These are phyloP conservation scores for Leptura quadrifasciata DNA, from an alignment of 2,888 invertebrate species.

Conservation along the genomic window DNA sequence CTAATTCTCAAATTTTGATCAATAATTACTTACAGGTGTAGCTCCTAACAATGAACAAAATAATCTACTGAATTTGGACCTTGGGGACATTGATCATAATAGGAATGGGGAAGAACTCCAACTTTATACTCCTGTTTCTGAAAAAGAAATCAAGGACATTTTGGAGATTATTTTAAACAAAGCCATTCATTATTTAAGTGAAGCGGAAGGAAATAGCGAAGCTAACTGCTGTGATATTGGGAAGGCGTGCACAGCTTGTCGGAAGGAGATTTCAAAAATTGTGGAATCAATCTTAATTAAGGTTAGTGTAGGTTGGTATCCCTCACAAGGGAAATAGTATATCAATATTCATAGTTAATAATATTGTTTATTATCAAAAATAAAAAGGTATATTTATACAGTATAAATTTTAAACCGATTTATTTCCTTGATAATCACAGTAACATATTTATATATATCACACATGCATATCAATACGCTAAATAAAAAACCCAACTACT, in stretches of 20 bases:
- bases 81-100: not conserved
- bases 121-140: slow-evolving; percentile 27
- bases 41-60: not conserved
- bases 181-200: slow-evolving; percentile 15
- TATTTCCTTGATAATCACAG: no score
- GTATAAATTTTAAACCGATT: no score
- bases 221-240: slow-evolving; percentile 32
- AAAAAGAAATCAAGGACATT: slow-evolving; percentile 43
- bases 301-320: slow-evolving; percentile 23
- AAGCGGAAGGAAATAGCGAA: not conserved
- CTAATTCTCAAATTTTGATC: no score
- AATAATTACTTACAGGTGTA: not conserved
- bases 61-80: not conserved
- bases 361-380: no score
- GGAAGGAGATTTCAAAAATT: slow-evolving; percentile 42
- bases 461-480: no score
- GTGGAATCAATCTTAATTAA: slow-evolving; percentile 29
- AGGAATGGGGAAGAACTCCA: not conserved
- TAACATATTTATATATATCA: no score
- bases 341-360: no score
- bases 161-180: slow-evolving; percentile 36
- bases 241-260: slow-evolving; percentile 29
- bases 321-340: no score
- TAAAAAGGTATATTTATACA: no score
- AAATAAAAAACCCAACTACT: no score